These are phyloP conservation scores for Pinctada fucata DNA, from an alignment of 2,888 invertebrate genomes.

Conservation along the genomic window DNA sequence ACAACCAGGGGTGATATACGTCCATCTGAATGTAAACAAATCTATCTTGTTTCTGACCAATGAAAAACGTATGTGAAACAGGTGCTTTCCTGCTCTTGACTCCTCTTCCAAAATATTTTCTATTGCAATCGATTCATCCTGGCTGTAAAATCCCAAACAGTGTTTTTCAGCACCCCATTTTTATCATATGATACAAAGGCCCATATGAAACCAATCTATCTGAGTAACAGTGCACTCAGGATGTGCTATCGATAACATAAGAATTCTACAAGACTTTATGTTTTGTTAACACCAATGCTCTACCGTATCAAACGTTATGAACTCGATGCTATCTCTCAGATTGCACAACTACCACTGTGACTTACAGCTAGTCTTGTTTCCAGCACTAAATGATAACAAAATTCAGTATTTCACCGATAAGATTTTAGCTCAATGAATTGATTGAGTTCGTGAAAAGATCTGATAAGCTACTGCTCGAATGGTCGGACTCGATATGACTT, in stretches of 20 bases:
- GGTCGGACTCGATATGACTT: conserved; percentile 64
- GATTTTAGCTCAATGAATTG: conserved; percentile 54
- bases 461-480: conserved; percentile 64
- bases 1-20: conserved; percentile 20
- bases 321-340: not conserved
- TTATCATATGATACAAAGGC: not conserved
- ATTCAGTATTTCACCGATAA: not conserved
- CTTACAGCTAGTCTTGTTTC: not conserved
- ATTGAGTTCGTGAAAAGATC: conserved; percentile 70
- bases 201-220: not conserved
- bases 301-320: not conserved
- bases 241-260: not conserved
- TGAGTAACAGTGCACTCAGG: not conserved
- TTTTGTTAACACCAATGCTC: not conserved
- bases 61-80: conserved; percentile 24
- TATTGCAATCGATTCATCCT: not conserved
- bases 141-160: not conserved
- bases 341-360: conserved; percentile 3
- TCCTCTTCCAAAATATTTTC: not conserved
- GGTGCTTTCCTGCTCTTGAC: conserved; percentile 3
- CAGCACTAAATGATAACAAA: not conserved
- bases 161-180: not conserved
- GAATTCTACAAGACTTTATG: not conserved
- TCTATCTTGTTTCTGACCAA: conserved; percentile 27
- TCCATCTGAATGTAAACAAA: conserved; percentile 15